Base-by-base conservation (phyloP, 2,888 invertebrate genomes). In the Chalcosyrphus nemorum region DNA sequence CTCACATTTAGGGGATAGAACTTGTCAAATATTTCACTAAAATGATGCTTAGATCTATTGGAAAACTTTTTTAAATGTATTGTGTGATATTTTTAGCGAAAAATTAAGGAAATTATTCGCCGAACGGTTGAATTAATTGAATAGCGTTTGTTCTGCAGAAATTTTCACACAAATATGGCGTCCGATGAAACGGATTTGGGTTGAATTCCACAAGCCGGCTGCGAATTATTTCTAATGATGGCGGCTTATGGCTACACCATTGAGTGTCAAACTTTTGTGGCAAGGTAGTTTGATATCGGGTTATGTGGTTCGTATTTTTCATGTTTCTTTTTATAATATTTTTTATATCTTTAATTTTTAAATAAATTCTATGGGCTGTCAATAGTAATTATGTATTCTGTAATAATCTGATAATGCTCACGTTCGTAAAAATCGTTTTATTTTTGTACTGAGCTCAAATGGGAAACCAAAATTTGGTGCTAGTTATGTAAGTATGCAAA, bases 141-240 rank as follows among this genome's bases (percentile, higher is more conserved):
- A 57, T 24, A 15, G 65, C 52, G 17, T 15, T 17, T 11, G 24
- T 15, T 15, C 11, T 17, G 5, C 7, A 27, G 27, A 41, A 66
- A 21, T 66, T 41, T 66, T 66, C 66, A 54, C 66, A 54, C 4
- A 66, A 52, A 66, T n/a, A n/a, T 66, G 66, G 66, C 52, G 66
- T 66, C n/a, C 66, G 35, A 17, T 11, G n/a, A 4, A 54, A 66
- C 27, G 52, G 52, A 66, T n/a, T 52, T 52, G 27, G 21, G 4
- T n/a, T 17, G 6, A n/a, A 19, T 7, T n/a, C 24, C 41, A 24
- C 52, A 66, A 54, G 66, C 66, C 52, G 66, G 66, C 41, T 66
- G 38, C 13, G n/a, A 27, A 38, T n/a, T 27, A 24, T 13, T 15
- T 35, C 5, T 24, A n/a, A 32, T 35, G 5, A 9, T 17, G 19